Conservation (phyloP, 1,140 invertebrate genomes). For the Zophobas atratus region DNA sequence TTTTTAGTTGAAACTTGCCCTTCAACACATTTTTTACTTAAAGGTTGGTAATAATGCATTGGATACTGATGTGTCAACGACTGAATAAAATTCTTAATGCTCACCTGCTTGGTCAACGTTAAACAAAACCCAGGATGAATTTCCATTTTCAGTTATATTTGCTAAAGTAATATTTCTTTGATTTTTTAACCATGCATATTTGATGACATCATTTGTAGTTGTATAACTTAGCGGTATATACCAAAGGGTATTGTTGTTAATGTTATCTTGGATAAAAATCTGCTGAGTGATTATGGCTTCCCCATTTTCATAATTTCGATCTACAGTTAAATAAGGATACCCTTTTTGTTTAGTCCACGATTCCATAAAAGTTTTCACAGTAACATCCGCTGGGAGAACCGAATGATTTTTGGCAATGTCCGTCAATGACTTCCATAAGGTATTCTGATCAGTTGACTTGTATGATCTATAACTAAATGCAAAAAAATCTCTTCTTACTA, state of each 20-base stretch:
- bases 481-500: background rate
- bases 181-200: constrained; percentile 65
- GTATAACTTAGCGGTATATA: constrained; percentile 73
- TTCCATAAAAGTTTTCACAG: constrained; percentile 71
- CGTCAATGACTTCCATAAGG: constrained; percentile 59
- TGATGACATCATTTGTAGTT: constrained; percentile 58
- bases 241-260: constrained; percentile 66
- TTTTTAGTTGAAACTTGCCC: too few species aligned
- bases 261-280: constrained; percentile 48
- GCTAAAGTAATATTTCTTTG: constrained; percentile 56
- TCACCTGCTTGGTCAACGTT: constrained; percentile 72
- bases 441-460: constrained; percentile 58
- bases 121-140: constrained; percentile 70
- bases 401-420: constrained; percentile 54
- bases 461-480: constrained; percentile 55
- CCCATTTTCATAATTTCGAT: constrained; percentile 69
- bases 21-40: too few species aligned
- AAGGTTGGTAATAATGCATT: too few species aligned
- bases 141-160: constrained; percentile 48
- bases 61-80: too few species aligned
- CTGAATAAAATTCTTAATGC: too few species aligned
- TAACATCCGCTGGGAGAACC: constrained; percentile 56
- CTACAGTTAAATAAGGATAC: constrained; percentile 77
- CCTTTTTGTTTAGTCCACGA: constrained; percentile 78
- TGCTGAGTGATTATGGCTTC: constrained; percentile 70